Evolutionary conservation across 1,140 invertebrate species (phyloP), one percentile per base, ranked within the genome.

Genomic region (Conus betulinus): DNA sequence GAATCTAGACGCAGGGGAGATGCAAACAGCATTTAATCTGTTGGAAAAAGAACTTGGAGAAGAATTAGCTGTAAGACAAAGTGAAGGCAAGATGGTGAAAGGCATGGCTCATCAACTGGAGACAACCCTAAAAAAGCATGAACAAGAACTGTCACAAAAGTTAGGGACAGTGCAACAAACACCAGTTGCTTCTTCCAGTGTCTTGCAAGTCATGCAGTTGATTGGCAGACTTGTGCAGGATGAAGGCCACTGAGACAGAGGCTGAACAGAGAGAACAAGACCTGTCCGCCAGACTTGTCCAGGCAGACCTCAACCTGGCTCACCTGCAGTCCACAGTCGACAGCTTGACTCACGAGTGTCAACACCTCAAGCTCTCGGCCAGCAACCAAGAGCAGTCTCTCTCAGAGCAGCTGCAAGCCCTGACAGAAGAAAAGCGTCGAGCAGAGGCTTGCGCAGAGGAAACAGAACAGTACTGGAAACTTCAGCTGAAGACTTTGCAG

Each of bases 381-480:
- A 20, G 1, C 10, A 63, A 63, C 60, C 60, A 63, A 20, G 11
- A 63, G 60, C 60, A 63, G 52, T 17, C 79, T 39, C 39, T 53
- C 0, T 52, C 13, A 8, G 25, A 52, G 25, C 39, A 5, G 39
- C 15, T 52, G 25, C 11, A 63, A 63, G 60, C 60, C 11, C 17
- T 63, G 60, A 52, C 11, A 11, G 23, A 81, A 17, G 17, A 52
- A 20, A 53, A 81, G 51, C 17, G 8, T 10, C 25, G 23, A 23
- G 71, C 71, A n/a, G 71, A 76, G 71, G 6, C 71, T 23, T 10
- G 71, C 71, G n/a, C n/a, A 8, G n/a, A 87, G 11, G 91, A 93
- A 53, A 88, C 74, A 27, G 92, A 92, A 82, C 87, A 87, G 27
- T 93, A 92, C 88, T 93, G 92, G 91, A 85, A 87, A 53, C 88